phyloP scores from a whole-genome alignment of 2,797 vertebrate genomes.

The Kryptopterus vitreolus region DNA sequence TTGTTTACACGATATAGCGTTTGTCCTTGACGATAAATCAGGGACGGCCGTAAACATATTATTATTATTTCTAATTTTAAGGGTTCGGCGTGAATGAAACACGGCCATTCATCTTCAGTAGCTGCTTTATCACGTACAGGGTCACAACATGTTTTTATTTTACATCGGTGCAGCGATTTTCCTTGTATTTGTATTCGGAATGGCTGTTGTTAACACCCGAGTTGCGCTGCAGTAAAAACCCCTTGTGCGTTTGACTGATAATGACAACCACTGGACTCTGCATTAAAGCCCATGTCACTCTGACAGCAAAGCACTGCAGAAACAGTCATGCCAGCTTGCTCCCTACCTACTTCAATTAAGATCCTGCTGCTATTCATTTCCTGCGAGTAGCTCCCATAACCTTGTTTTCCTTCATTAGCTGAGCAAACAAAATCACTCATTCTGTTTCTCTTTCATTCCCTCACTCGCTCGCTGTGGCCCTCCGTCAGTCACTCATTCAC shows the following conservation, averaged over 20 bases:
- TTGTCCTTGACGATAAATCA: not conserved
- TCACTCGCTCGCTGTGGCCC: not conserved
- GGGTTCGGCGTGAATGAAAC: not conserved
- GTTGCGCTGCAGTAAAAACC: slow-evolving; percentile 61
- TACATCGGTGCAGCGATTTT: not conserved
- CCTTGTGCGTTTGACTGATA: slow-evolving; percentile 65
- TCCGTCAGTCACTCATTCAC: slow-evolving; percentile 15
- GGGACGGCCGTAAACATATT: not conserved
- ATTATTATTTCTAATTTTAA: not conserved
- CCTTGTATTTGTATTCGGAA: not conserved
- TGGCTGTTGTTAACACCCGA: slow-evolving; percentile 45
- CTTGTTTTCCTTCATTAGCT: slow-evolving; percentile 53
- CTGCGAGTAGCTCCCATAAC: slow-evolving; percentile 64
- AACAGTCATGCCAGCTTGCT: slow-evolving; percentile 63
- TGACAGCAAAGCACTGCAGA: slow-evolving; percentile 56
- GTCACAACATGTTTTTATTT: not conserved
- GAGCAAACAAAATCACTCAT: slow-evolving; percentile 45
- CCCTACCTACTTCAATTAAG: slow-evolving; percentile 74
- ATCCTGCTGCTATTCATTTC: slow-evolving; percentile 70
- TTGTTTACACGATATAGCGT: not conserved
- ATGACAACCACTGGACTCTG: slow-evolving; percentile 68
- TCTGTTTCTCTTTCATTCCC: slow-evolving; percentile 28
- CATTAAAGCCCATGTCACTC: slow-evolving; percentile 51
- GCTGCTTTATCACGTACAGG: not conserved
- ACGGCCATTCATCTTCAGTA: not conserved